Conservation (phyloP, 2,797 vertebrate species). For the Mus caroli region DNA sequence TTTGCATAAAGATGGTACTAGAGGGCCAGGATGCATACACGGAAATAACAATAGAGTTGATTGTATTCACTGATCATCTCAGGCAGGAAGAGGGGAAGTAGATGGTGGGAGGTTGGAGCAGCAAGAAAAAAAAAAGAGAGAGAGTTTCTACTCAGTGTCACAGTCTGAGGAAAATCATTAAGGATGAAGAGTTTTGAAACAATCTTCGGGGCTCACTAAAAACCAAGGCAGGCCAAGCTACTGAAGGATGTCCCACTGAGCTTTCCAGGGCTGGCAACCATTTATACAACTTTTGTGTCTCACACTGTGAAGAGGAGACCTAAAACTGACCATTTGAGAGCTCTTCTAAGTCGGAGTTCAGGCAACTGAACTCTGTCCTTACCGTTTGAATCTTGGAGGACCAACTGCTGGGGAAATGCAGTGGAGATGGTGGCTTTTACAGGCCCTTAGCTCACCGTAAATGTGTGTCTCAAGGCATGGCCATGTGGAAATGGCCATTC, state of each 20-base stretch:
- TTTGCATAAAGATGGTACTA: background rate
- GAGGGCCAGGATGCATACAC: background rate
- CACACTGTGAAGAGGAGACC: conserved; percentile 27
- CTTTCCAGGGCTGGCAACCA: conserved; percentile 50
- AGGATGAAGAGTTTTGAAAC: conserved; percentile 31
- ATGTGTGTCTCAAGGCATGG: background rate
- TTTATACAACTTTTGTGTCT: conserved; percentile 26
- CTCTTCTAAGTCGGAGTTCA: background rate
- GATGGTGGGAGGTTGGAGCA: background rate
- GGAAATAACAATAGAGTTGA: background rate
- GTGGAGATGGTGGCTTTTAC: conserved; percentile 54
- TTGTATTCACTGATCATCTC: background rate
- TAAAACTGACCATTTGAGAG: conserved; percentile 50
- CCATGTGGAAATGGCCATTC: conserved; percentile 29
- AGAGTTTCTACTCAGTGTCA: background rate
- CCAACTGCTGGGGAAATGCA: background rate
- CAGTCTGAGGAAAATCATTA: conserved; percentile 20
- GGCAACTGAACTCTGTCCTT: conserved; percentile 28
- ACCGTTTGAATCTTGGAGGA: conserved; percentile 12
- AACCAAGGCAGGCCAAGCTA: background rate
- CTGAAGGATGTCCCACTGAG: background rate
- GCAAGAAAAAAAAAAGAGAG: background rate
- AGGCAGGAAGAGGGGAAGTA: background rate
- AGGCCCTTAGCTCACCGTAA: conserved; percentile 34
- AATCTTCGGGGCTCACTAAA: conserved; percentile 34